Conservation (phyloP, 2,113 vertebrate species). For the Maccullochella peelii region DNA sequence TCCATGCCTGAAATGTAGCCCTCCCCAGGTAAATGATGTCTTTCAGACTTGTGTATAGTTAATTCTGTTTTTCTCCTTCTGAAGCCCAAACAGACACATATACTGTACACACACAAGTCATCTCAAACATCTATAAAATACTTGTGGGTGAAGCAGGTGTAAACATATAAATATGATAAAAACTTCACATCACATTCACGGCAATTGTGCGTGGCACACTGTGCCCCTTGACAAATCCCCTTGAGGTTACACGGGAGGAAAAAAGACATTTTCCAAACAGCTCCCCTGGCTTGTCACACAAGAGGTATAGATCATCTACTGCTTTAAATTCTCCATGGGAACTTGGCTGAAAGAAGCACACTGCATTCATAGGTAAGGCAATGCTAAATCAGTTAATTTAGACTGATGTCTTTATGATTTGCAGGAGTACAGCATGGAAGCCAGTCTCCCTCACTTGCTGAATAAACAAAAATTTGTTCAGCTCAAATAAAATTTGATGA, state of each 20-base stretch:
- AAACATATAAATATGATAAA: constrained; percentile 78
- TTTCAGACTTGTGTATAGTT: constrained; percentile 70
- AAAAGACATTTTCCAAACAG: constrained; percentile 60
- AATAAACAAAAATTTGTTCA: constrained; percentile 76
- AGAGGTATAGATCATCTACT: constrained; percentile 62
- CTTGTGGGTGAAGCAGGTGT: constrained; percentile 65
- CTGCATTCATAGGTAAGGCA: constrained; percentile 59
- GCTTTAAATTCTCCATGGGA: constrained; percentile 48
- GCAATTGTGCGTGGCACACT: constrained; percentile 58
- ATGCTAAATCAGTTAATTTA: constrained; percentile 72
- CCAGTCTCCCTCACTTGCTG: constrained; percentile 61
- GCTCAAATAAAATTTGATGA: constrained; percentile 82
- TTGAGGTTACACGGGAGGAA: constrained; percentile 27
- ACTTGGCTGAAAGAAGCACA: constrained; percentile 66
- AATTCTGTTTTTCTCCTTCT: constrained; percentile 68
- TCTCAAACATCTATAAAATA: constrained; percentile 67
- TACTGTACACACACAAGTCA: constrained; percentile 58
- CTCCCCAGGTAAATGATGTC: constrained; percentile 73
- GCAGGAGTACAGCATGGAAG: constrained; percentile 58
- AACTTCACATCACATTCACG: constrained; percentile 60
- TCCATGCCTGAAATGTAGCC: constrained; percentile 70
- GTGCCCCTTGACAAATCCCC: constrained; percentile 60
- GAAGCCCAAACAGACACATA: constrained; percentile 50
- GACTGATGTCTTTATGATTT: constrained; percentile 75
- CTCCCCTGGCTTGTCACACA: constrained; percentile 70